Evolutionary conservation across 1,140 invertebrate genomes (phyloP).

Genomic region (Eufriesea mexicana): DNA sequence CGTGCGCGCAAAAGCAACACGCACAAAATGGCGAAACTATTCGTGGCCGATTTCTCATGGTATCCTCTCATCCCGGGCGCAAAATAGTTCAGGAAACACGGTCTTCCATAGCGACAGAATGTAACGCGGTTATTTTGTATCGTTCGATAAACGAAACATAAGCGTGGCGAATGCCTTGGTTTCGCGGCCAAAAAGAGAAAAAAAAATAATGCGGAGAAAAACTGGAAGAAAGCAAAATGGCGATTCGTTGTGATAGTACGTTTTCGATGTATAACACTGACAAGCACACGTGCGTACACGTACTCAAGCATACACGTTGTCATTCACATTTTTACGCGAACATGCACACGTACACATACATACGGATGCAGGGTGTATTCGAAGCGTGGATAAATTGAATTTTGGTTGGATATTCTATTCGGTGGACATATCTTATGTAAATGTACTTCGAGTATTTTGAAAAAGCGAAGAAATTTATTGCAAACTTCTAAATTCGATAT

Average conservation of each 20-base stretch:
- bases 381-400: background rate
- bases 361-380: too few relatives aligned
- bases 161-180: background rate
- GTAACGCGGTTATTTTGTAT: slow-evolving; percentile 43
- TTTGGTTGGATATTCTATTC: background rate
- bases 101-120: slow-evolving; percentile 70
- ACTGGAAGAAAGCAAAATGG: slow-evolving; percentile 39
- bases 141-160: background rate
- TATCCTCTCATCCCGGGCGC: slow-evolving; percentile 38
- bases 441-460: too few relatives aligned
- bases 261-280: slow-evolving; percentile 74
- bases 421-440: background rate
- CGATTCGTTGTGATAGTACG: slow-evolving; percentile 80
- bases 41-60: slow-evolving; percentile 18
- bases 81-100: slow-evolving; percentile 48
- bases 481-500: too few relatives aligned
- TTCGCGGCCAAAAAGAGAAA: background rate
- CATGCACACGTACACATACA: background rate
- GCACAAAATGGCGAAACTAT: slow-evolving; percentile 31
- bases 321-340: background rate
- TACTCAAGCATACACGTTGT: background rate
- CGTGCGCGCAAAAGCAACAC: background rate
- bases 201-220: background rate
- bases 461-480: too few relatives aligned
- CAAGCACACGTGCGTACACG: slow-evolving; percentile 52